Conservation (phyloP, 1,140 invertebrate species). For the Drosophila prosaltans region DNA sequence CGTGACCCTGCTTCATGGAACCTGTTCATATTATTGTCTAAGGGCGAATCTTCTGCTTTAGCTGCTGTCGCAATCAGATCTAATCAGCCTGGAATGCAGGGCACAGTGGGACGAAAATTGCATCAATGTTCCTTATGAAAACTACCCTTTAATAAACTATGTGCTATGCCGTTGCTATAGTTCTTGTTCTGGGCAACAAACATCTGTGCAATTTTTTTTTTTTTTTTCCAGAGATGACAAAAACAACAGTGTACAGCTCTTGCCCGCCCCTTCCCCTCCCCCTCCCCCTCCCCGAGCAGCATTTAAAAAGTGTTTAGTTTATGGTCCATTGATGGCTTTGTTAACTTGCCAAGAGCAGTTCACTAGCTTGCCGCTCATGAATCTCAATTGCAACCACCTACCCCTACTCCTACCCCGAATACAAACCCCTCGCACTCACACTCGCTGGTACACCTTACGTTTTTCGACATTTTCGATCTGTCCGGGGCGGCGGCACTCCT, state of each 20-base stretch:
- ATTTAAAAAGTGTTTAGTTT: constrained; percentile 83
- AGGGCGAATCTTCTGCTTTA: constrained; percentile 44
- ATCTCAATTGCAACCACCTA: constrained; percentile 63
- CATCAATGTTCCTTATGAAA: constrained; percentile 69
- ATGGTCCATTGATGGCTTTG: constrained; percentile 83
- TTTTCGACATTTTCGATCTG: constrained; percentile 83
- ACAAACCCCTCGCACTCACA: neutral
- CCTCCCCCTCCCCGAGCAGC: constrained; percentile 40
- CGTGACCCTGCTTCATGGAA: constrained; percentile 51
- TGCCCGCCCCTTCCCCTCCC: constrained; percentile 9
- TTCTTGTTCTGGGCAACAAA: constrained; percentile 34
- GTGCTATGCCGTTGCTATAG: neutral
- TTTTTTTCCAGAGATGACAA: neutral
- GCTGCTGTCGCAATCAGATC: constrained; percentile 68
- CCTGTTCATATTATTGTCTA: constrained; percentile 55
- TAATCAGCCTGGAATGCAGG: constrained; percentile 65
- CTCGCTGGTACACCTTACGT: constrained; percentile 69
- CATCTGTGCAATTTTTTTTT: constrained; percentile 69
- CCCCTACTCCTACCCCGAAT: neutral
- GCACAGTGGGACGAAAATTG: constrained; percentile 64
- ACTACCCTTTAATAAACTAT: constrained; percentile 82
- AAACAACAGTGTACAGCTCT: constrained; percentile 24
- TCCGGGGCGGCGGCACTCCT: constrained; percentile 57
- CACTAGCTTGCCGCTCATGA: constrained; percentile 42
- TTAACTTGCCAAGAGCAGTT: constrained; percentile 66